Percentiles rank a stretch among this genome's conserved stretches.
These are phyloP conservation scores for Cactoblastis cactorum DNA, from an alignment of 2,888 invertebrate species.

Conservation along the genomic window DNA sequence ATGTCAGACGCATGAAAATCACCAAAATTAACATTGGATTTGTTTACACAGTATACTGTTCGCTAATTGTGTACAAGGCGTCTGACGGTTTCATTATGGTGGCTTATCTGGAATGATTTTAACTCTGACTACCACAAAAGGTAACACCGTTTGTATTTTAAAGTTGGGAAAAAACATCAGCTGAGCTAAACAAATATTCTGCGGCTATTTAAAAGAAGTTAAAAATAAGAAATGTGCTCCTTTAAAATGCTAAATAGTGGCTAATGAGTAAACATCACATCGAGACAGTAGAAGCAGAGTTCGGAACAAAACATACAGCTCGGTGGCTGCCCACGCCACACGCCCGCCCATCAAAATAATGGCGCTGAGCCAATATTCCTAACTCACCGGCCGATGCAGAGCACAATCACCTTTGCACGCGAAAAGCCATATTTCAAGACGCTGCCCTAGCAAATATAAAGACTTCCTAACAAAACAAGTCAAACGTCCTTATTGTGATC, in stretches of 20 bases:
- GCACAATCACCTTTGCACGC: slow-evolving; percentile 68
- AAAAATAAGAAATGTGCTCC: neutral
- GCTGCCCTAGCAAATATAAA: slow-evolving; percentile 33
- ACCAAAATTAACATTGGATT: slow-evolving; percentile 49
- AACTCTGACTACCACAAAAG: neutral
- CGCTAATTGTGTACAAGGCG: slow-evolving; percentile 37
- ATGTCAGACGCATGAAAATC: slow-evolving; percentile 52
- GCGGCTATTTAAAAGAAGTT: neutral
- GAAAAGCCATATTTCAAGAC: slow-evolving; percentile 52
- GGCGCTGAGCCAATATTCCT: slow-evolving; percentile 64
- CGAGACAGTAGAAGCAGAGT: slow-evolving; percentile 37
- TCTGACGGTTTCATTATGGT: slow-evolving; percentile 28
- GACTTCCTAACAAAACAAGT: slow-evolving; percentile 34
- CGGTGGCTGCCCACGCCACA: slow-evolving; percentile 53
- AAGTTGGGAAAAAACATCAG: neutral
- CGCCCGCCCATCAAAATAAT: slow-evolving; percentile 72
- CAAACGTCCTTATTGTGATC: slow-evolving; percentile 16
- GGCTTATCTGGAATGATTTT: slow-evolving; percentile 24
- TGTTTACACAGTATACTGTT: slow-evolving; percentile 40
- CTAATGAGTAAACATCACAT: slow-evolving; percentile 39
- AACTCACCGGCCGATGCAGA: slow-evolving; percentile 48
- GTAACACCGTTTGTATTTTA: slow-evolving; percentile 14
- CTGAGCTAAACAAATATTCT: neutral
- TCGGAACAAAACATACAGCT: slow-evolving; percentile 60
- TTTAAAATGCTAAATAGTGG: slow-evolving; percentile 10